Evolutionary conservation across 2,888 invertebrate genomes (phyloP), one percentile per base, ranked within the genome.

Genomic region (Drosophila limbata): DNA sequence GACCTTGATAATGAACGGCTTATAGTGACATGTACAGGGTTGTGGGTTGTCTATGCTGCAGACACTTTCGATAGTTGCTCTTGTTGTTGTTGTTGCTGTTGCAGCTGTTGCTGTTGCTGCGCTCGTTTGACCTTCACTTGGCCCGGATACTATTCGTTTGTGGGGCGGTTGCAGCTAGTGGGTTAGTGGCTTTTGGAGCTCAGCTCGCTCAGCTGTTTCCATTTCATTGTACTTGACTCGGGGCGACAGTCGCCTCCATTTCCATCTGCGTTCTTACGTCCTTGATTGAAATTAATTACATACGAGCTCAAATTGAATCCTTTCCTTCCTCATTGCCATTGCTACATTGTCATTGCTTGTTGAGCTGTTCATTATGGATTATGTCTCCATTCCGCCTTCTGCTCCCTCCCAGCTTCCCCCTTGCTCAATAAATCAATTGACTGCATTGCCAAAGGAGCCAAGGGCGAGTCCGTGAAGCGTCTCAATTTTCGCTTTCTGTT

Each of bases 101-200:
- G 72, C 61, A 69, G 61, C 75, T 63, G 69, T 13, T 48, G 47
- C 33, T 72, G 73, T 53, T 65, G 60, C 65, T 77, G 84, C 84
- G 86, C 74, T 84, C 87, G 61, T 75, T 83, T 88, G 84, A 88
- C 84, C 84, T 85, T 85, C 84, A 80, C 64, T 85, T 77, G 78
- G 69, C 81, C 67, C 72, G 60, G 67, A 81, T 82, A 79, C 65
- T 82, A 79, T 69, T 64, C 52, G 28, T 21, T 13, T 39, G 66
- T 8, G 60, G 31, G 33, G 55, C n/a, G 35, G 25, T 21, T 13
- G 17, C 45, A 25, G 45, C 25, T 13, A 10, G 37, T 17, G 9
- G 11, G 37, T 5, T 5, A 37, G 13, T 52, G 39, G 21, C 19
- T 33, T 48, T 48, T 31, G 60, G 42, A n/a, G 31, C 13, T 37